phyloP scores from a whole-genome alignment of 35 echinoderm and acorn worm genomes.

The Diadema setosum region DNA sequence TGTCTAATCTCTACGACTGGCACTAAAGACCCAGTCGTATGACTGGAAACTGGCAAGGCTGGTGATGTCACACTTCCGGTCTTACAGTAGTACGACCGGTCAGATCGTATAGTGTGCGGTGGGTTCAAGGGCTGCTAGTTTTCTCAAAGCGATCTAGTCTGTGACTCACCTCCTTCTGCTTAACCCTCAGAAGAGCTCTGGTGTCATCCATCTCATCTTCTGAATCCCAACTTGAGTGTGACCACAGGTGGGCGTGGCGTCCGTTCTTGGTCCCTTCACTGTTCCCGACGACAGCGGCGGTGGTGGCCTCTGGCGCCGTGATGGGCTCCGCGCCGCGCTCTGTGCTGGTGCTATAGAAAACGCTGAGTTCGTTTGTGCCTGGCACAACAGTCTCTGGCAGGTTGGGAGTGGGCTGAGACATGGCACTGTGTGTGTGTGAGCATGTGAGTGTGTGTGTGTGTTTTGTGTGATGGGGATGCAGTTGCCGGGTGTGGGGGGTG shows the following conservation, averaged over 20 bases:
- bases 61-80: too few species aligned
- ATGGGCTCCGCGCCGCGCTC: neutral
- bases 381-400: neutral
- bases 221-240: neutral
- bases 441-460: neutral
- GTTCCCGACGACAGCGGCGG: neutral
- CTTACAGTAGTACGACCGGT: too few species aligned
- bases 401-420: neutral
- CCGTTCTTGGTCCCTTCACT: neutral
- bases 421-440: neutral
- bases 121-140: too few species aligned
- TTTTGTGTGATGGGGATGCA: neutral
- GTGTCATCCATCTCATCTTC: slow-evolving; percentile 27
- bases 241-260: neutral
- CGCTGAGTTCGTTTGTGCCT: neutral
- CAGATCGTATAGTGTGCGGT: too few species aligned
- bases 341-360: slow-evolving; percentile 26
- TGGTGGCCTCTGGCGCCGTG: neutral
- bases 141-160: too few species aligned
- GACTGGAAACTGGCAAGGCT: too few species aligned
- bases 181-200: neutral
- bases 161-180: neutral
- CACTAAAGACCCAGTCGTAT: too few species aligned
- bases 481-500: neutral
- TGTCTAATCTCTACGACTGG: too few species aligned